phyloP scores from a whole-genome alignment of 2,113 vertebrate genomes.

The Zosterops borbonicus region DNA sequence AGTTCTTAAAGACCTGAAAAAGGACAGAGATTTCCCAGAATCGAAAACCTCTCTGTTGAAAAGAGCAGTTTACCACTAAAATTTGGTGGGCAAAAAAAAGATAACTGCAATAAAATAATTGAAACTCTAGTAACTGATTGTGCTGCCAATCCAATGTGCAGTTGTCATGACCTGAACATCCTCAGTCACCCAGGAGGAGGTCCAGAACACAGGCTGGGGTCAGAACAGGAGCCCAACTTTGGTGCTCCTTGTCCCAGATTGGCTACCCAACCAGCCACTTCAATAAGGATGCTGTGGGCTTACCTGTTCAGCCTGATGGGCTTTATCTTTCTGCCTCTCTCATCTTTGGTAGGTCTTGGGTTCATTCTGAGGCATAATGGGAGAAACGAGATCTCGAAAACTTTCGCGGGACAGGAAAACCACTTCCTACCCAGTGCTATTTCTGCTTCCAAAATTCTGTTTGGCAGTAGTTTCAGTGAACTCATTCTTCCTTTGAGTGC shows the following conservation, averaged over 20 bases:
- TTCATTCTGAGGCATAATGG: background rate
- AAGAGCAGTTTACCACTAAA: background rate
- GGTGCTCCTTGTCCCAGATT: background rate
- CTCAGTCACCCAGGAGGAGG: background rate
- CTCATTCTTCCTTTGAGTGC: conserved; percentile 63
- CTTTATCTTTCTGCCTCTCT: background rate
- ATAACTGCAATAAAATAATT: background rate
- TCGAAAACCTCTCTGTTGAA: background rate
- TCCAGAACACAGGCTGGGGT: background rate
- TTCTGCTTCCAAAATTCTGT: conserved; percentile 53
- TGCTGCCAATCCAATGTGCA: background rate
- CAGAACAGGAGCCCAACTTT: background rate
- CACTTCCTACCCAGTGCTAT: conserved; percentile 65
- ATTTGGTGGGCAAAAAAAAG: background rate
- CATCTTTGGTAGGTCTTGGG: background rate
- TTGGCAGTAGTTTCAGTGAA: conserved; percentile 56
- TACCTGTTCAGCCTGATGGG: accelerated
- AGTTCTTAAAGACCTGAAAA: background rate
- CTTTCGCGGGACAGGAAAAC: conserved; percentile 60
- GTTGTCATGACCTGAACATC: background rate
- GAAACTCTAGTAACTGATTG: background rate
- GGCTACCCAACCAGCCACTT: background rate
- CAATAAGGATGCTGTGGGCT: background rate
- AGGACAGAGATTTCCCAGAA: background rate
- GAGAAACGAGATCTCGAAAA: conserved; percentile 38